Evolutionary conservation across 2,888 invertebrate species (phyloP).

Genomic region (Perizoma flavofasciatum): DNA sequence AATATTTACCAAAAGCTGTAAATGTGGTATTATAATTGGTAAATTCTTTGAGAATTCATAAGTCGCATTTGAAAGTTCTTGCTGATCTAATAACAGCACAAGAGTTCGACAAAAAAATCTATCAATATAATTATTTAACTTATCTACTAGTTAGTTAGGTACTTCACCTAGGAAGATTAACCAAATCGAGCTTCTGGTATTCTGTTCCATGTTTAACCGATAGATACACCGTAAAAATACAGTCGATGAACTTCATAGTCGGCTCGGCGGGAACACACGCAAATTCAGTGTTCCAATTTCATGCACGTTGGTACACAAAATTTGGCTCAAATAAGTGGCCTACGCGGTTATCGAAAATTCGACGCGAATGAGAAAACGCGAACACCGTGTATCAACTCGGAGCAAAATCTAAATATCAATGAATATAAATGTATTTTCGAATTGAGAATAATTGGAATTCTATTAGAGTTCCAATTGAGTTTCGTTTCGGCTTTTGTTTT

Average conservation of each 20-base stretch:
- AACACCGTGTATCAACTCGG: slow-evolving; percentile 46
- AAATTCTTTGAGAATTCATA: too few relatives aligned
- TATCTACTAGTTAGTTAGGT: too few relatives aligned
- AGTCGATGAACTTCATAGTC: slow-evolving; percentile 34
- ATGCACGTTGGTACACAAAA: slow-evolving; percentile 64
- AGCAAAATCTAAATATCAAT: slow-evolving; percentile 43
- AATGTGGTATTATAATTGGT: too few relatives aligned
- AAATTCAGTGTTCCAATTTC: slow-evolving; percentile 58
- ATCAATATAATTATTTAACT: too few relatives aligned
- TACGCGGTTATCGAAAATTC: slow-evolving; percentile 64
- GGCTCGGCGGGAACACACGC: slow-evolving; percentile 25
- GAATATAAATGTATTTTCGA: slow-evolving; percentile 42
- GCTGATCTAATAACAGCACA: too few relatives aligned
- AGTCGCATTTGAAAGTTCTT: too few relatives aligned
- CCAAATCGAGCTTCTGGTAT: background rate
- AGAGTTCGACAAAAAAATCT: too few relatives aligned
- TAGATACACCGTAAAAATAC: slow-evolving; percentile 34
- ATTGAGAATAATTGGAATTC: slow-evolving; percentile 39
- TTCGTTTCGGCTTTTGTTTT: slow-evolving; percentile 30
- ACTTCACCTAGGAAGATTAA: too few relatives aligned
- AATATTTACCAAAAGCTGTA: too few relatives aligned
- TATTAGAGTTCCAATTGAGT: slow-evolving; percentile 30
- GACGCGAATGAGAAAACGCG: slow-evolving; percentile 44
- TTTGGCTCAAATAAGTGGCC: slow-evolving; percentile 66
- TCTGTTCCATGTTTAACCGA: slow-evolving; percentile 30